phyloP scores from a whole-genome alignment of 2,797 vertebrate species.

The Acanthornis magna region DNA sequence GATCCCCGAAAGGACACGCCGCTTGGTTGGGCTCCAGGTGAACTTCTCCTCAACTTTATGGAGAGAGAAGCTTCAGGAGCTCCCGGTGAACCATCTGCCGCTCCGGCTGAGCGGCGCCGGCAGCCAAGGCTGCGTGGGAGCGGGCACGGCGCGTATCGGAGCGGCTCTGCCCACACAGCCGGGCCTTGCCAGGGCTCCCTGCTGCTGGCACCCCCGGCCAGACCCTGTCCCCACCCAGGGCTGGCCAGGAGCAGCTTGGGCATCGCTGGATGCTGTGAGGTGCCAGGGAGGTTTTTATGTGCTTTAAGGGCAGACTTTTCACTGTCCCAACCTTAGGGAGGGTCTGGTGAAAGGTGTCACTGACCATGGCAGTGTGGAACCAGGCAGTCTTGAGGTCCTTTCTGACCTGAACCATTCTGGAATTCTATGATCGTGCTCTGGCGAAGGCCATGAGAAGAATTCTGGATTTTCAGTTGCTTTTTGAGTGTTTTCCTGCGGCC shows the following conservation, averaged over 20 bases:
- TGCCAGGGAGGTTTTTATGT: neutral
- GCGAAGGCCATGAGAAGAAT: neutral
- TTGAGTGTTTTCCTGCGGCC: neutral
- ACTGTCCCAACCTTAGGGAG: neutral
- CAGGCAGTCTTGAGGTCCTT: neutral
- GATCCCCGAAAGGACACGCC: accelerated
- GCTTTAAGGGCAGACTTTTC: accelerated
- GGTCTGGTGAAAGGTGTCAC: neutral
- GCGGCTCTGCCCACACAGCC: neutral
- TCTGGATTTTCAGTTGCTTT: neutral
- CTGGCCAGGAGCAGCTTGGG: neutral
- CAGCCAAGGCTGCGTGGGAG: conserved; percentile 58
- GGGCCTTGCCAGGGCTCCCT: neutral
- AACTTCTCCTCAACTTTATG: conserved; percentile 33
- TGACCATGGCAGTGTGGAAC: neutral
- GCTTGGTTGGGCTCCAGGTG: neutral
- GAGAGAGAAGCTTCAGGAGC: conserved; percentile 14
- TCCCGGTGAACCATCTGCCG: conserved; percentile 8
- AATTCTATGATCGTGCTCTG: accelerated
- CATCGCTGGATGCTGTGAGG: accelerated
- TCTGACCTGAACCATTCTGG: too few species aligned
- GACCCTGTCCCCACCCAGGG: neutral
- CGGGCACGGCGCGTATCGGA: neutral
- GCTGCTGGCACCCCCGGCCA: neutral
- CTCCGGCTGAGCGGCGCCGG: neutral